A percentile compares a stretch with the other conserved stretches of the same genome.
phyloP scores from a whole-genome alignment of 2,888 invertebrate genomes.

The Stenoptilia bipunctidactyla region DNA sequence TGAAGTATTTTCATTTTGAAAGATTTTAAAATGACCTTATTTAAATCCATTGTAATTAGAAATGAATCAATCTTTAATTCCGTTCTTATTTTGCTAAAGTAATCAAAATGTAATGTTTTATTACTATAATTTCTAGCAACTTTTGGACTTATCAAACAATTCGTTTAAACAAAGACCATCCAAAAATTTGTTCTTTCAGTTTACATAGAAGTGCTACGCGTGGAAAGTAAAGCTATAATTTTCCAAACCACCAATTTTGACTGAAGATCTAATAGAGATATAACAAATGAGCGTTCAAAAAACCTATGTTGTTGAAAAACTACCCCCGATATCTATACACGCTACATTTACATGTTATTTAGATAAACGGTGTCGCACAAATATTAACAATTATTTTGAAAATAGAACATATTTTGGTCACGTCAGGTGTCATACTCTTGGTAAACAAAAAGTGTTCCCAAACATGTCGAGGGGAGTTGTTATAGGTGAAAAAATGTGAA shows the following conservation, averaged over 20 bases:
- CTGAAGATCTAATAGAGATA: slow-evolving; percentile 39
- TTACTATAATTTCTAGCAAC: no score
- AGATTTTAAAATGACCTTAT: no score
- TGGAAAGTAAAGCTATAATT: not conserved
- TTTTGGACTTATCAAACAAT: no score
- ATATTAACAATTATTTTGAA: slow-evolving; percentile 12
- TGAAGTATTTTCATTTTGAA: no score
- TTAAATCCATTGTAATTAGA: no score
- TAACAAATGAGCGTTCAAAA: slow-evolving; percentile 34
- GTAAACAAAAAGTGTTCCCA: slow-evolving; percentile 14
- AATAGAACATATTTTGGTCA: no score
- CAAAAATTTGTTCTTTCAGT: slow-evolving; percentile 6
- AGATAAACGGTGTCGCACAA: slow-evolving; percentile 43
- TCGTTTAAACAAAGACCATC: no score
- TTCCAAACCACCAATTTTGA: slow-evolving; percentile 20
- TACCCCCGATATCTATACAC: slow-evolving; percentile 19
- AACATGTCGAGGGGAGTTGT: slow-evolving; percentile 15
- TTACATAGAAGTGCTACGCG: slow-evolving; percentile 10
- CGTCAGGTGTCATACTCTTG: no score
- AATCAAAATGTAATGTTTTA: no score
- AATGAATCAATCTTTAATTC: no score
- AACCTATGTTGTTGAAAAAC: slow-evolving; percentile 25
- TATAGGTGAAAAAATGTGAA: slow-evolving; percentile 23
- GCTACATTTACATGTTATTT: slow-evolving; percentile 48
- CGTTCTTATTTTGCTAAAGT: no score